Base-by-base conservation (phyloP, 1,140 invertebrate species). In the Phortica variegata region DNA sequence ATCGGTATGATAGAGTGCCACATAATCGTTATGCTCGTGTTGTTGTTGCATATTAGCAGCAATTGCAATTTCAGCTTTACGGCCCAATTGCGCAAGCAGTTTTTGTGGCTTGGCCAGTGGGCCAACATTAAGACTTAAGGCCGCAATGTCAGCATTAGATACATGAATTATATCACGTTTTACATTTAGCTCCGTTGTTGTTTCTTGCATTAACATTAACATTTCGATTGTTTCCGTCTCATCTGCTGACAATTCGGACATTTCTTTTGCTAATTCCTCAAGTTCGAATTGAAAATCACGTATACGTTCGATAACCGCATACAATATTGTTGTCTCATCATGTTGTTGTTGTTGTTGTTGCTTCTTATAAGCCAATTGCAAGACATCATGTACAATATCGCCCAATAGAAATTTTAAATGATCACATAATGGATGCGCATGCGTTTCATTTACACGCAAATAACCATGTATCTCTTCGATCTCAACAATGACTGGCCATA, bases 1-100 rank as follows among this genome's bases (percentile, higher is more conserved):
- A n/a, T 73, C 68, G 17, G 49, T 57, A 32, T 55, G 41, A 39
- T 68, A n/a, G n/a, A n/a, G n/a, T n/a, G n/a, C n/a, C n/a, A n/a
- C n/a, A n/a, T n/a, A n/a, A n/a, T n/a, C n/a, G n/a, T n/a, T n/a
- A n/a, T n/a, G n/a, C n/a, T n/a, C n/a, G n/a, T n/a, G n/a, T n/a
- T n/a, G n/a, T n/a, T n/a, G n/a, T n/a, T n/a, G n/a, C n/a, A n/a
- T n/a, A n/a, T n/a, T n/a, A n/a, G n/a, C n/a, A n/a, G n/a, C n/a
- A n/a, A n/a, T n/a, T n/a, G n/a, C n/a, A n/a, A n/a, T n/a, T n/a
- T n/a, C n/a, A n/a, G n/a, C n/a, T n/a, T n/a, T n/a, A n/a, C n/a
- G n/a, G n/a, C n/a, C n/a, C n/a, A n/a, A n/a, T n/a, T n/a, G n/a
- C n/a, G 23, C 23, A 26, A 6, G 10, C 5, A 26, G 23, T 26